Conservation (phyloP, 2,888 invertebrate genomes). For the Cheilosia variabilis region DNA sequence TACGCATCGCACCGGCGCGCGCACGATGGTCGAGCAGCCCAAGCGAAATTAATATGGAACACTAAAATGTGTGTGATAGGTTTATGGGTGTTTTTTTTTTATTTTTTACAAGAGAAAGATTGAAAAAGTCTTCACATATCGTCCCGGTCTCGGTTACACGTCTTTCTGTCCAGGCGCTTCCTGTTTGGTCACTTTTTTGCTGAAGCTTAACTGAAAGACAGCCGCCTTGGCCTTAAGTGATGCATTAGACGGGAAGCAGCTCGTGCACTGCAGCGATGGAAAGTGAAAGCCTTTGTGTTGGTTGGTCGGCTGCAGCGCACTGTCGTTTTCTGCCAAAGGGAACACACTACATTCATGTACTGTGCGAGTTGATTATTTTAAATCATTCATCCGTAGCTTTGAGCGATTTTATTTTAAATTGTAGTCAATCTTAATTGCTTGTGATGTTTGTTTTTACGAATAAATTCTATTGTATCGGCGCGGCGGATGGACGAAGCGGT, state of each 20-base stretch:
- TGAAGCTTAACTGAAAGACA: conserved; percentile 23
- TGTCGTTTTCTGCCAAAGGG: conserved; percentile 59
- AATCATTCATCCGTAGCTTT: conserved; percentile 73
- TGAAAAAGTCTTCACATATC: conserved; percentile 25
- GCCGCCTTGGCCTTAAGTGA: conserved; percentile 65
- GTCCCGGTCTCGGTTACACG: conserved; percentile 64
- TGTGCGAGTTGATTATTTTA: conserved; percentile 68
- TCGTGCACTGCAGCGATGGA: conserved; percentile 47
- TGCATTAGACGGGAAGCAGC: conserved; percentile 63
- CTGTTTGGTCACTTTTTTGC: conserved; percentile 53
- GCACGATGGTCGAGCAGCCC: conserved; percentile 30
- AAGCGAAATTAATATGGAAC: conserved; percentile 58
- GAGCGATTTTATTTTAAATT: conserved; percentile 69
- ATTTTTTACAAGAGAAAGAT: conserved; percentile 20
- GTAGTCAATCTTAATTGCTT: conserved; percentile 71
- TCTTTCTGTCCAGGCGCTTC: conserved; percentile 41
- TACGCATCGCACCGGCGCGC: conserved; percentile 66
- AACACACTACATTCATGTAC: conserved; percentile 29
- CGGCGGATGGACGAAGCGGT: not conserved
- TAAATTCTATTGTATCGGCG: conserved; percentile 10
- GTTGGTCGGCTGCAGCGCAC: conserved; percentile 23
- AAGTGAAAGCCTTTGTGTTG: conserved; percentile 70
- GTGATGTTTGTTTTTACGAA: conserved; percentile 51
- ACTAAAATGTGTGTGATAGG: conserved; percentile 11
- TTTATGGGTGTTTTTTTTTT: conserved; percentile 18